Conservation (phyloP, 2,888 invertebrate genomes). For the Loripinus fragilis region DNA sequence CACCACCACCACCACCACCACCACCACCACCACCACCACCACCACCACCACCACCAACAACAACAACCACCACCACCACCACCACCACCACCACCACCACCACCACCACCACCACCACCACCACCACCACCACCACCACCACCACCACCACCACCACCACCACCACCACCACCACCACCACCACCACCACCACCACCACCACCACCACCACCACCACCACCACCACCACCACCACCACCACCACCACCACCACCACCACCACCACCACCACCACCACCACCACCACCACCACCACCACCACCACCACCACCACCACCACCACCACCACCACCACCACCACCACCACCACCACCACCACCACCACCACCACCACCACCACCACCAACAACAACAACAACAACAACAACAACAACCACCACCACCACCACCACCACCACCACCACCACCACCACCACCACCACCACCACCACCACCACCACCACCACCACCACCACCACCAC, state of each 20-base stretch:
- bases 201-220: slow-evolving; percentile 26
- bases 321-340: slow-evolving; percentile 39
- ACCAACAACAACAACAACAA: too few relatives aligned
- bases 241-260: slow-evolving; percentile 38
- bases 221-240: slow-evolving; percentile 21
- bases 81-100: slow-evolving; percentile 41
- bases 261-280: slow-evolving; percentile 29
- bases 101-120: slow-evolving; percentile 29
- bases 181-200: slow-evolving; percentile 17
- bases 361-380: too few relatives aligned
- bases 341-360: slow-evolving; percentile 42
- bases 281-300: slow-evolving; percentile 42
- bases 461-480: slow-evolving; percentile 43
- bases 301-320: slow-evolving; percentile 20
- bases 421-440: slow-evolving; percentile 31
- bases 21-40: too few relatives aligned
- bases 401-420: too few relatives aligned
- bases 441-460: slow-evolving; percentile 16
- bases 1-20: slow-evolving; percentile 45
- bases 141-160: slow-evolving; percentile 21
- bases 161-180: slow-evolving; percentile 17
- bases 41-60: too few relatives aligned
- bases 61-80: too few relatives aligned
- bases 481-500: slow-evolving; percentile 45
- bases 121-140: slow-evolving; percentile 37